These are phyloP conservation scores for Scolopax bukidnonensis DNA, from an alignment of 2,797 vertebrate genomes.

Conservation along the genomic window DNA sequence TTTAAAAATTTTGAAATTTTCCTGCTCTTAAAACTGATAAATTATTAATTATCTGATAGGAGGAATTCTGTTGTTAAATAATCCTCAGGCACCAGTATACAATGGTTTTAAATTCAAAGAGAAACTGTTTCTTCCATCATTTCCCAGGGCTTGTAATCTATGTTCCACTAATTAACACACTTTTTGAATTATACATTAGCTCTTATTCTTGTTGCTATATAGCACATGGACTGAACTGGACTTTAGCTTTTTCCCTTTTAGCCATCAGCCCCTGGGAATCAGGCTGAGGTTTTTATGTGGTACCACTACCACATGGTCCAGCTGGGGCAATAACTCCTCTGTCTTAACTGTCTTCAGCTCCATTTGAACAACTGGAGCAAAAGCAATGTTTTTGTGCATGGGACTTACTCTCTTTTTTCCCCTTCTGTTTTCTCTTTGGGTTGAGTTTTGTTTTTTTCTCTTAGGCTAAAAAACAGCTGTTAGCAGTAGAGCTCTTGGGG, in stretches of 20 bases:
- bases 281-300: not conserved
- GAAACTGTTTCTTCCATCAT: not conserved
- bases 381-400: not conserved
- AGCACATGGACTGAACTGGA: not conserved
- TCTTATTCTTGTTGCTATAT: not conserved
- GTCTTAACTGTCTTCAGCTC: not conserved
- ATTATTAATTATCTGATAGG: not conserved
- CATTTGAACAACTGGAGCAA: not conserved
- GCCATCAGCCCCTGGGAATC: not conserved
- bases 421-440: not conserved
- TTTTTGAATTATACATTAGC: not conserved
- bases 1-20: not conserved
- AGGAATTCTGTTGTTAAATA: not conserved
- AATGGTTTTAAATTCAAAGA: not conserved
- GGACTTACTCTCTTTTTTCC: rapidly evolving
- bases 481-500: not conserved
- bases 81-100: not conserved
- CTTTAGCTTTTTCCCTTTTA: not conserved
- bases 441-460: not conserved
- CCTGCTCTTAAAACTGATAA: not conserved
- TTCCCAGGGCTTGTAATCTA: not conserved
- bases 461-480: not conserved
- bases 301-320: not conserved
- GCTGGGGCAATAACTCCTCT: not conserved
- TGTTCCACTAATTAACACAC: not conserved